Percentiles rank a stretch among this genome's conserved stretches.
These are phyloP conservation scores for Furnarius figulus DNA, from an alignment of 2,113 vertebrate genomes.

Conservation along the genomic window DNA sequence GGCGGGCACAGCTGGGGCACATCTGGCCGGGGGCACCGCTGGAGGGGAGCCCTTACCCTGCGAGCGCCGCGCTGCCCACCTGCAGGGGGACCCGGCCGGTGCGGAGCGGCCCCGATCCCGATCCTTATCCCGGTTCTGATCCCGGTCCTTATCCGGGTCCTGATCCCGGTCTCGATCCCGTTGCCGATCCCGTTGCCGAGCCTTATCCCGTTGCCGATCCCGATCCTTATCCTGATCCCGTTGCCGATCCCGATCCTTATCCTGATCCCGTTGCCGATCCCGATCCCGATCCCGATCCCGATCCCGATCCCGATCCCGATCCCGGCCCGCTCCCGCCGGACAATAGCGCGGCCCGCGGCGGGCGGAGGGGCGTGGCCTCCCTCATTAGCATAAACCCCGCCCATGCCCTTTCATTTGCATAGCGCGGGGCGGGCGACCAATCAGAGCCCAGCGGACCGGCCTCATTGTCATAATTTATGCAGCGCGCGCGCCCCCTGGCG, in stretches of 20 bases:
- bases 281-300: not conserved
- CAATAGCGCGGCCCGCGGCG: constrained; percentile 59
- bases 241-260: too few relatives aligned
- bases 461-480: not conserved
- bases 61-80: not conserved
- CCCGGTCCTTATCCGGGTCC: not conserved
- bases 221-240: not conserved
- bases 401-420: rapidly evolving
- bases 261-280: too few relatives aligned
- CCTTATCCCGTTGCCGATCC: not conserved
- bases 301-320: not conserved
- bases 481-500: not conserved
- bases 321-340: not conserved
- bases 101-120: not conserved
- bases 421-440: rapidly evolving
- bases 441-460: rapidly evolving
- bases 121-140: not conserved
- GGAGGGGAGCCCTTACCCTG: not conserved
- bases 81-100: not conserved
- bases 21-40: not conserved
- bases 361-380: not conserved
- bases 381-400: not conserved
- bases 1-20: not conserved
- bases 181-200: too few relatives aligned
- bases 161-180: not conserved